Base-by-base conservation (phyloP, 2,113 vertebrate genomes). In the Dunckerocampus dactyliophorus region DNA sequence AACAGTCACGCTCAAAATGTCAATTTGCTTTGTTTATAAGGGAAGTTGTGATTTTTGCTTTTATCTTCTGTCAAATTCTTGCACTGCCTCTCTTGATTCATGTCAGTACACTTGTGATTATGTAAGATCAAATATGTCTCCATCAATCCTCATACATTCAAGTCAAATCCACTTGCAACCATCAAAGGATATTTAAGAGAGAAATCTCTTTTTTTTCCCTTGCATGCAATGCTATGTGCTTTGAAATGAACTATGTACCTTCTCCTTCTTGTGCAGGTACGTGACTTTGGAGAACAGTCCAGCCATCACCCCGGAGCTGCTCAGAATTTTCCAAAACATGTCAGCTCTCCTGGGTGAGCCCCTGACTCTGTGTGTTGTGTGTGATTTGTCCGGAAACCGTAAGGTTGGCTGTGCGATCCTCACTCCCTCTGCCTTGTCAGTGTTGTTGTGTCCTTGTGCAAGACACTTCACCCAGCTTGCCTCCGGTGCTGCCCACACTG, bases 241-340 rank as follows among this genome's bases (percentile, higher is more conserved):
- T 56, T 43, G 39, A 8, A 56, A 42, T 19, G 3, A 56, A 42
- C 19, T 3, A 1, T 19, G 14, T 42, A 15, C 21, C 12, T 42
- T 19, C 28, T 39, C 17, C 16, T 10, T 19, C 9, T 73, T 42
- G 6, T 75, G 13, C 88, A 98, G 97, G 96, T 92, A 98, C 89
- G 95, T 95, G 80, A 98, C 97, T 0, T 81, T 99, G 87, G 96
- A 97, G 83, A 97, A 98, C 75, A 93, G 95, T 68, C 93, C 94
- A 5, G 92, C 90, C 73, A 84, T 96, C 77, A 95, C 93, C 53
- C 92, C 93, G 1, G 95, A 98, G 74, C 90, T 98, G 54, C 91
- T 98, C 72, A 89, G 93, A 83, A 90, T 98, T 82, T 99, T 98
- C 91, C 95, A 96, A 80, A 99, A 99, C 82, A 99, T 98, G 97